Conservation (phyloP, 1,140 invertebrate genomes). For the fruit fly (Drosophila melanogaster) region DNA sequence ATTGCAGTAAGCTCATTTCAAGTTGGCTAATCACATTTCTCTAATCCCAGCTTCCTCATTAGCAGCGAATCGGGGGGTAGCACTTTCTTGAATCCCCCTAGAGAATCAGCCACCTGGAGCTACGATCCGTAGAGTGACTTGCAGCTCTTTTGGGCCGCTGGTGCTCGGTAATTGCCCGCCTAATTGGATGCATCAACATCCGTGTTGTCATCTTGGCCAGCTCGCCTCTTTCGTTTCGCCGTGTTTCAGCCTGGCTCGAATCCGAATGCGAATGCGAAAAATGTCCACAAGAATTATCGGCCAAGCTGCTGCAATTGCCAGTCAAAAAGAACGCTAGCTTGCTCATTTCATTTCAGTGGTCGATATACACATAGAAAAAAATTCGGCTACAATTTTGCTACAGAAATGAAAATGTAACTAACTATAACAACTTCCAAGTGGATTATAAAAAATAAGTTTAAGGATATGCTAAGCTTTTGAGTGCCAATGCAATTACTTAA, state of each 20-base stretch:
- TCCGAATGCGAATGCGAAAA: slow-evolving; percentile 15
- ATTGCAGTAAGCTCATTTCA: too few species aligned
- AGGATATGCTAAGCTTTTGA: too few species aligned
- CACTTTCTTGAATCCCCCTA: neutral
- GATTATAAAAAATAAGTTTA: too few species aligned
- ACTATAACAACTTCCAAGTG: too few species aligned
- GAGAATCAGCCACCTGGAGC: slow-evolving; percentile 9
- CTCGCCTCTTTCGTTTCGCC: neutral
- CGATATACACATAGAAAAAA: neutral
- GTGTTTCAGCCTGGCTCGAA: neutral
- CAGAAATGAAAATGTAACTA: too few species aligned
- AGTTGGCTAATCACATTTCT: neutral
- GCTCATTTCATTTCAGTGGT: slow-evolving; percentile 8
- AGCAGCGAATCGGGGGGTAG: neutral
- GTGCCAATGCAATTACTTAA: too few species aligned
- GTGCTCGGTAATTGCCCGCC: slow-evolving; percentile 57
- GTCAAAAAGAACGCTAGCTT: neutral
- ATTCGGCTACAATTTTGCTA: too few species aligned
- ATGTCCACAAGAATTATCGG: slow-evolving; percentile 23
- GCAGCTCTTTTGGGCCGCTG: slow-evolving; percentile 25
- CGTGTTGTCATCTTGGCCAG: slow-evolving; percentile 34
- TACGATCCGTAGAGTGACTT: slow-evolving; percentile 6
- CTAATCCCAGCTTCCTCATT: slow-evolving; percentile 52
- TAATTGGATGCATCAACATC: slow-evolving; percentile 74
- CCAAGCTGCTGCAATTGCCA: slow-evolving; percentile 20